Percentiles rank a stretch among this genome's conserved stretches.
phyloP scores from a whole-genome alignment of 2,888 invertebrate species.

The Oscheius sp. region DNA sequence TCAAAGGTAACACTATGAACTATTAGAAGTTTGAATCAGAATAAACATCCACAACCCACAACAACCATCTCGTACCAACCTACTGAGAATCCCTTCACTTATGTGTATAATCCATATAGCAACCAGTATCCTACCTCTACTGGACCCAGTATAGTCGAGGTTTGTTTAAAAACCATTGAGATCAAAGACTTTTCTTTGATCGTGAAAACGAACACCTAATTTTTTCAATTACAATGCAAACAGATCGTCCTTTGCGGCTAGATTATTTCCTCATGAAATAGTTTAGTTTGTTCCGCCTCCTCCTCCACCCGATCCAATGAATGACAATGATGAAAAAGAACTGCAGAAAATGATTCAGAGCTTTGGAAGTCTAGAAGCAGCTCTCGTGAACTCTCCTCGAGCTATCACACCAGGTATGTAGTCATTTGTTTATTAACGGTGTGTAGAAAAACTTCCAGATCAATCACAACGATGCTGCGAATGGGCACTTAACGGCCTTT shows the following conservation, averaged over 20 bases:
- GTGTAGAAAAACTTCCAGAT: neutral
- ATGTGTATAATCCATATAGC: no score
- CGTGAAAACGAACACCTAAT: no score
- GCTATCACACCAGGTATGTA: neutral
- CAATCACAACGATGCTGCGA: conserved; percentile 39
- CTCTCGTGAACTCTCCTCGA: neutral
- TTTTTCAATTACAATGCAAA: neutral
- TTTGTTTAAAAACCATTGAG: neutral
- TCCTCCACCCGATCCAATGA: conserved; percentile 26
- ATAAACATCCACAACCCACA: no score
- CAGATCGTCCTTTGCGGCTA: neutral
- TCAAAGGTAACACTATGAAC: neutral
- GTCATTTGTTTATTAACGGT: no score
- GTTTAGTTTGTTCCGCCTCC: conserved; percentile 28
- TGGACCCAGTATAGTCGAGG: conserved; percentile 3
- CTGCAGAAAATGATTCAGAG: conserved; percentile 1
- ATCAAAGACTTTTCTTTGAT: no score
- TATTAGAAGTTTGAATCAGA: no score
- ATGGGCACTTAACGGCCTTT: conserved; percentile 50
- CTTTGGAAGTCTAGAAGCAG: neutral
- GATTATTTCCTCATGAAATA: neutral
- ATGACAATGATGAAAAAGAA: neutral
- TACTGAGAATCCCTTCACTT: no score
- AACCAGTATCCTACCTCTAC: no score
- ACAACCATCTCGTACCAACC: no score